A percentile compares a stretch with the other conserved stretches of the same genome.
phyloP scores from a whole-genome alignment of 2,888 invertebrate species.

The Melanostoma mellinum region DNA sequence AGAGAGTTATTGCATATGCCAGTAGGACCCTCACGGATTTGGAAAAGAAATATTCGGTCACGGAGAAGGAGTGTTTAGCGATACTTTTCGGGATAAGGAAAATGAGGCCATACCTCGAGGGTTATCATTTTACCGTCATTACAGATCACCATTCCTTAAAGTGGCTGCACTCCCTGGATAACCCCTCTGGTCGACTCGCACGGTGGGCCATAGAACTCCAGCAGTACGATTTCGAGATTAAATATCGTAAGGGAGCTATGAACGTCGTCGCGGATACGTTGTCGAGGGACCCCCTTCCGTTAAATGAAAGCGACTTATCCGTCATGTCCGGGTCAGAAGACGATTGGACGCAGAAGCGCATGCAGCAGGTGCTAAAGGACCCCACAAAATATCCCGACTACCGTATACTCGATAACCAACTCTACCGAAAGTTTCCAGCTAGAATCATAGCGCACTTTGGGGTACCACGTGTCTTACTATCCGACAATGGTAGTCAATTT shows the following conservation, averaged over 20 bases:
- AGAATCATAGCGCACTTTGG: no score
- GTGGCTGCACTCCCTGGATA: background rate
- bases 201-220: constrained; percentile 1
- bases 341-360: background rate
- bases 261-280: background rate
- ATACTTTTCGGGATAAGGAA: constrained; percentile 1
- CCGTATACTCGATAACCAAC: no score
- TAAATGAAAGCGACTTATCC: background rate
- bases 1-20: background rate
- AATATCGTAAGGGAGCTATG: background rate
- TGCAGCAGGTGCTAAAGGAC: no score
- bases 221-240: background rate
- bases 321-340: no score
- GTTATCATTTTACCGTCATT: background rate
- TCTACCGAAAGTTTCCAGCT: no score
- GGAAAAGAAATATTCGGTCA: background rate
- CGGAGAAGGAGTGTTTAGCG: background rate
- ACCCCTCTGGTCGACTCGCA: background rate
- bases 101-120: background rate
- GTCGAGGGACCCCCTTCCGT: background rate
- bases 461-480: no score
- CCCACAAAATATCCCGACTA: no score
- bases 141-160: background rate
- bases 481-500: no score
- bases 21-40: background rate